A percentile compares a stretch with the other conserved stretches of the same genome.
Conservation (phyloP, 2,797 vertebrate species). For the Parambassis ranga region DNA sequence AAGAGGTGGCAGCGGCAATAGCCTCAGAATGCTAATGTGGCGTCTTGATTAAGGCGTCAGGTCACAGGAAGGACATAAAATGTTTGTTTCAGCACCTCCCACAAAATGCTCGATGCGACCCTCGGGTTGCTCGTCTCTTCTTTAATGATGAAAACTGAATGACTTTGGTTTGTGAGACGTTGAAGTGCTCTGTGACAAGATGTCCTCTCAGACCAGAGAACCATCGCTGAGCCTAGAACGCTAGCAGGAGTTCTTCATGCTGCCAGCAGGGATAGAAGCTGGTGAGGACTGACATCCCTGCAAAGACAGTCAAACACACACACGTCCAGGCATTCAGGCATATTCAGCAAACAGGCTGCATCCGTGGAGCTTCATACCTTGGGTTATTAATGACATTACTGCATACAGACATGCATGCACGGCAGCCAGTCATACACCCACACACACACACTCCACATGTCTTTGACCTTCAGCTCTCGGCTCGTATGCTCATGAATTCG, state of each 20-base stretch:
- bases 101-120: too few relatives aligned
- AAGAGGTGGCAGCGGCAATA: too few relatives aligned
- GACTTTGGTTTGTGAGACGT: too few relatives aligned
- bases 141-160: too few relatives aligned
- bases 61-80: too few relatives aligned
- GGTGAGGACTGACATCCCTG: slow-evolving; percentile 60
- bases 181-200: not conserved
- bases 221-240: slow-evolving; percentile 11
- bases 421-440: not conserved
- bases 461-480: slow-evolving; percentile 34
- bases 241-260: slow-evolving; percentile 25
- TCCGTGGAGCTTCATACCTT: slow-evolving; percentile 21
- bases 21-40: too few relatives aligned
- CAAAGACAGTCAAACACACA: slow-evolving; percentile 40
- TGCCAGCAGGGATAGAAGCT: slow-evolving; percentile 45
- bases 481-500: slow-evolving; percentile 29
- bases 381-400: slow-evolving; percentile 43
- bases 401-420: not conserved
- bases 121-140: too few relatives aligned
- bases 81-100: too few relatives aligned
- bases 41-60: too few relatives aligned
- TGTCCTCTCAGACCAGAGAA: slow-evolving; percentile 23
- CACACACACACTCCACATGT: not conserved
- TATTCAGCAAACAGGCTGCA: slow-evolving; percentile 3
- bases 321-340: not conserved